phyloP scores from a whole-genome alignment of 1,140 invertebrate species.

The Coboldia fuscipes region DNA sequence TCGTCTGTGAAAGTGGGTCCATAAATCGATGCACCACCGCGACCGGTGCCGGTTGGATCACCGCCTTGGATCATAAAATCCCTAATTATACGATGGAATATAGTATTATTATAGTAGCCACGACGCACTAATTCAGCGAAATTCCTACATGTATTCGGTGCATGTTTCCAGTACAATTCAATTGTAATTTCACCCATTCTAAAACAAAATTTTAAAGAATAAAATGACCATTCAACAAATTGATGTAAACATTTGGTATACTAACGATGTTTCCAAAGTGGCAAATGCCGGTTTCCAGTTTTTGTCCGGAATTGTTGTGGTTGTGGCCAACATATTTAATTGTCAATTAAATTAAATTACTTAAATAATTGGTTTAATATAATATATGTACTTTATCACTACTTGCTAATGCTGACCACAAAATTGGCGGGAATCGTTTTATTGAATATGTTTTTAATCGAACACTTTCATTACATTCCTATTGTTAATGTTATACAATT shows the following conservation, averaged over 20 bases:
- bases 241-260: slow-evolving; percentile 6
- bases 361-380: too few species aligned
- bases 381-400: too few species aligned
- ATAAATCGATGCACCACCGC: slow-evolving; percentile 93
- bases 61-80: slow-evolving; percentile 97
- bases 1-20: slow-evolving; percentile 90
- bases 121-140: slow-evolving; percentile 82
- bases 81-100: slow-evolving; percentile 88
- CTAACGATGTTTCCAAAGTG: slow-evolving; percentile 56
- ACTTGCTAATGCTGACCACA: too few species aligned
- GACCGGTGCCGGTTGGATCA: slow-evolving; percentile 81
- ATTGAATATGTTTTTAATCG: too few species aligned
- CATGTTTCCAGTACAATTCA: slow-evolving; percentile 96
- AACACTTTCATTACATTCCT: too few species aligned
- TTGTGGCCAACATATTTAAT: neutral
- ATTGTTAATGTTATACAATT: too few species aligned
- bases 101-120: slow-evolving; percentile 86
- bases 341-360: too few species aligned
- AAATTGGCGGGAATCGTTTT: too few species aligned
- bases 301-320: slow-evolving; percentile 44
- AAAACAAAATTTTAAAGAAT: slow-evolving; percentile 11
- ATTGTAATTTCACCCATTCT: slow-evolving; percentile 86
- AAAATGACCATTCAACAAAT: slow-evolving; percentile 1
- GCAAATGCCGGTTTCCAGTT: slow-evolving; percentile 71
- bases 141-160: slow-evolving; percentile 85